Base-by-base conservation (phyloP, 1,140 invertebrate species). In the Goniozus legneri region DNA sequence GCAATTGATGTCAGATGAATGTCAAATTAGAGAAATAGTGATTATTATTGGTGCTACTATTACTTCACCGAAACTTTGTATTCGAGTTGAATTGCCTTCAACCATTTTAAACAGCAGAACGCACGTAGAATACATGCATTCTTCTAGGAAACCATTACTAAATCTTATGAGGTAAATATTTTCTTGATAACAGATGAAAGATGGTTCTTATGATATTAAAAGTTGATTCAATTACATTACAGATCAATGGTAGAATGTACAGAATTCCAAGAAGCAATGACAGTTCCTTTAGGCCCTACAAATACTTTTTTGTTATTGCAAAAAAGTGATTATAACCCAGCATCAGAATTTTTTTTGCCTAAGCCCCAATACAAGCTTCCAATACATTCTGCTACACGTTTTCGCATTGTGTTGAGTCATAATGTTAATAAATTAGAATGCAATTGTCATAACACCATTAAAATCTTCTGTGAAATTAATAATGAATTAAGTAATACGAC, bases 251-350 rank as follows among this genome's bases (percentile, higher is more conserved):
- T 67, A 15, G 57, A 66, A 24, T 68, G 62, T 42, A 8, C 47
- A n/a, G 68, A 73, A 46, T 69, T 76, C 43, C 72, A 76, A 53
- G 45, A 65, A n/a, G 66, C 64, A 7, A 61, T 76, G 44, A 59
- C 49, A 14, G 19, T 46, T 15, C 71, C 72, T 22, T 46, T 68
- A 8, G 62, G 50, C 22, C 56, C 54, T 0, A 76, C 72, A 16
- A 76, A 75, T 24, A 73, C 71, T 1, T 76, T 76, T 47, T 41
- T 76, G 3, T 47, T 76, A 30, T 19, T 76, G 15, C 55, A 64
- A 15, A 76, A 76, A 39, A 69, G 58, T 21, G 71, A 76, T 41
- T 44, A 34, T 4, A 66, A 60, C 39, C 21, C 46, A 4, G 38
- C 56, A 12, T 73, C 73, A 0, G 63, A 67, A 36, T 76, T 65